A percentile compares a stretch with the other conserved stretches of the same genome.
Conservation (phyloP, 1,140 invertebrate genomes). For the Brachionus sp. region DNA sequence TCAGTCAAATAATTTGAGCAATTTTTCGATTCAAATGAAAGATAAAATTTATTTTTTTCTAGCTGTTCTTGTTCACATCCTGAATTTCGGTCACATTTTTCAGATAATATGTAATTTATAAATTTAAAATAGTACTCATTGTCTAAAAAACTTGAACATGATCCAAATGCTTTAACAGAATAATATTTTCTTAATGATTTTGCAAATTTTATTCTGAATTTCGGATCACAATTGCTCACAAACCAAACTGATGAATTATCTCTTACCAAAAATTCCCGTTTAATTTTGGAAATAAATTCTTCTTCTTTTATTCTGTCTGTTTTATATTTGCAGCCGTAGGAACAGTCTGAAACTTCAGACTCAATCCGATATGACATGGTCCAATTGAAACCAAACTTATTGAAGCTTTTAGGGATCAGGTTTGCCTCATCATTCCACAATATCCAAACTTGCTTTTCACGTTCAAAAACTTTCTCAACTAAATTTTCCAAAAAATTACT, state of each 20-base stretch:
- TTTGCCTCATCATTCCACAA: conserved; percentile 41
- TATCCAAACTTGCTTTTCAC: conserved; percentile 6
- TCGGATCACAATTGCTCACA: conserved; percentile 19
- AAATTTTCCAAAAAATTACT: not conserved
- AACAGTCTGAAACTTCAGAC: conserved; percentile 20
- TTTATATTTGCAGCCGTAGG: conserved; percentile 35
- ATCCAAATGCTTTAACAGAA: conserved; percentile 3
- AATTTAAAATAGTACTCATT: conserved; percentile 21
- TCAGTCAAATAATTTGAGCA: conserved; percentile 42
- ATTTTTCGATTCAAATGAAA: conserved; percentile 44
- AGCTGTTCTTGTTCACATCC: conserved; percentile 4
- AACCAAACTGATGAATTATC: conserved; percentile 13
- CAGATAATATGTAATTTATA: not conserved
- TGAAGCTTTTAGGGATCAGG: not conserved
- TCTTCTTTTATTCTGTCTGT: not conserved
- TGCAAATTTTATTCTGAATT: not conserved
- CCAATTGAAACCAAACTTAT: conserved; percentile 34
- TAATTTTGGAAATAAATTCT: not conserved
- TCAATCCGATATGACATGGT: conserved; percentile 12
- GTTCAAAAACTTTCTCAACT: not conserved
- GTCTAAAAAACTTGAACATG: not conserved
- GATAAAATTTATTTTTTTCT: conserved; percentile 27
- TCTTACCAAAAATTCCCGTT: not conserved
- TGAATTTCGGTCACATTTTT: not conserved
- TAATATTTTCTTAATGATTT: not conserved